Percentiles rank a stretch among this genome's conserved stretches.
Conservation (phyloP, 2,888 invertebrate genomes). For the Parapristionchus giblindavisi region DNA sequence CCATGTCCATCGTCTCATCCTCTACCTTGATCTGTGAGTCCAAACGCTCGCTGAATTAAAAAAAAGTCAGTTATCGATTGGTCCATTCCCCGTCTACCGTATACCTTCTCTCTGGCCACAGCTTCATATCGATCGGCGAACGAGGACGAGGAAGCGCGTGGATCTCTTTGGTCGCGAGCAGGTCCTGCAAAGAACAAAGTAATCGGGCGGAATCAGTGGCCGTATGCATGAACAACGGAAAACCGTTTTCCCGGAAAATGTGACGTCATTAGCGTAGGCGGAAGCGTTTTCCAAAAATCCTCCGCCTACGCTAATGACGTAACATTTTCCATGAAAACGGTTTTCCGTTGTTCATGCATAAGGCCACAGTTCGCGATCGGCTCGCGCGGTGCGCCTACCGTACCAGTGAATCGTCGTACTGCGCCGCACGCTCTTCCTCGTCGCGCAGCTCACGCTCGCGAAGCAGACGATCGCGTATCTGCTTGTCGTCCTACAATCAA, state of each 20-base stretch:
- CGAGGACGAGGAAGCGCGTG: slow-evolving; percentile 37
- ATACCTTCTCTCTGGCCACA: slow-evolving; percentile 33
- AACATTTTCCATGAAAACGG: slow-evolving; percentile 1
- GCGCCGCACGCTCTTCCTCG: slow-evolving; percentile 28
- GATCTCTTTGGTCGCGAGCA: slow-evolving; percentile 39
- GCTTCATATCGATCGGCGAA: slow-evolving; percentile 16
- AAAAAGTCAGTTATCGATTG: background rate
- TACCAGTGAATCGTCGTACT: slow-evolving; percentile 29
- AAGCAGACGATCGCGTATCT: background rate
- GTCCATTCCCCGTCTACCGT: background rate
- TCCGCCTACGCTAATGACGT: too few species aligned
- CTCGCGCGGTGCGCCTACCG: too few species aligned
- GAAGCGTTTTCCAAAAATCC: too few species aligned
- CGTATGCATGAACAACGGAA: too few species aligned
- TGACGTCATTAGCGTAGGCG: too few species aligned
- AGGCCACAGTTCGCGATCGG: too few species aligned
- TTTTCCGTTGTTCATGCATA: background rate
- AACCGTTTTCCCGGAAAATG: too few species aligned
- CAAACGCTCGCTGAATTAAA: slow-evolving; percentile 13
- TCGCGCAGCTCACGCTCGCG: slow-evolving; percentile 27
- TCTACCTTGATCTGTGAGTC: slow-evolving; percentile 4
- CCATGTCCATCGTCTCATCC: background rate
- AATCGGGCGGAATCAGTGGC: too few species aligned
- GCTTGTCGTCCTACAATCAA: slow-evolving; percentile 30
- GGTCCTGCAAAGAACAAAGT: slow-evolving; percentile 17